A percentile compares a stretch with the other conserved stretches of the same genome.
Conservation (phyloP, 2,888 invertebrate genomes). For the Caenorhabditis afra region DNA sequence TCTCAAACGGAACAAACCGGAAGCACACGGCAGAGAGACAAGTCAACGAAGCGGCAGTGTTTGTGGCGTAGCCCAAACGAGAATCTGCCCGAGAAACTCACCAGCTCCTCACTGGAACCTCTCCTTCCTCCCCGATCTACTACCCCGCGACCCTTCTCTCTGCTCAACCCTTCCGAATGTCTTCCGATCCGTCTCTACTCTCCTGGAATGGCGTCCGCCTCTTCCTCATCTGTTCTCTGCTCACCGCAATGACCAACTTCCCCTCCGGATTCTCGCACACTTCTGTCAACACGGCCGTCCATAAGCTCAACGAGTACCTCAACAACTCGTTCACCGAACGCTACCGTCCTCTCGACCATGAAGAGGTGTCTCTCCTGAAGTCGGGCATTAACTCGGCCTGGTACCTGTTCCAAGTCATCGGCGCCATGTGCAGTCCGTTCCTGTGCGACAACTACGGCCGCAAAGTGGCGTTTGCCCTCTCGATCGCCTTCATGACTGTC, state of each 20-base stretch:
- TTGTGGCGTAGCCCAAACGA: conserved; percentile 63
- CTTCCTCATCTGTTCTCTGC: conserved; percentile 71
- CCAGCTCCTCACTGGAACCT: conserved; percentile 14
- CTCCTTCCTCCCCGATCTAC: conserved; percentile 40
- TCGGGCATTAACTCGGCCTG: conserved; percentile 68
- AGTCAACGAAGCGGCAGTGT: conserved; percentile 52
- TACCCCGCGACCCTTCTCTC: conserved; percentile 56
- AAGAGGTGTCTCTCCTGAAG: conserved; percentile 66
- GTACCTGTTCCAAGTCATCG: conserved; percentile 77
- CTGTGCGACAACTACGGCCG: conserved; percentile 75
- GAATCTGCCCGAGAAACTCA: conserved; percentile 48
- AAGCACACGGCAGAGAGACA: conserved; percentile 49
- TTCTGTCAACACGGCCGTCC: conserved; percentile 76
- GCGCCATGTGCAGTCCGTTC: conserved; percentile 73
- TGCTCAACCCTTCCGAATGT: conserved; percentile 8
- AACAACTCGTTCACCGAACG: conserved; percentile 71
- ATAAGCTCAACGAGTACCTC: conserved; percentile 72
- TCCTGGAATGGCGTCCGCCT: conserved; percentile 65
- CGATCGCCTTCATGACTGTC: conserved; percentile 74
- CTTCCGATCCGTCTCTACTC: conserved; percentile 57
- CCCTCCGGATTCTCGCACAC: conserved; percentile 76
- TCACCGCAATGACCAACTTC: conserved; percentile 77
- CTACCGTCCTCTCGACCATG: conserved; percentile 62
- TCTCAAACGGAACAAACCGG: conserved; percentile 60
- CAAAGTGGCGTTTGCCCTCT: conserved; percentile 76